Base-by-base conservation (phyloP, 1,140 invertebrate genomes). In the Protaetia brevitarsis region DNA sequence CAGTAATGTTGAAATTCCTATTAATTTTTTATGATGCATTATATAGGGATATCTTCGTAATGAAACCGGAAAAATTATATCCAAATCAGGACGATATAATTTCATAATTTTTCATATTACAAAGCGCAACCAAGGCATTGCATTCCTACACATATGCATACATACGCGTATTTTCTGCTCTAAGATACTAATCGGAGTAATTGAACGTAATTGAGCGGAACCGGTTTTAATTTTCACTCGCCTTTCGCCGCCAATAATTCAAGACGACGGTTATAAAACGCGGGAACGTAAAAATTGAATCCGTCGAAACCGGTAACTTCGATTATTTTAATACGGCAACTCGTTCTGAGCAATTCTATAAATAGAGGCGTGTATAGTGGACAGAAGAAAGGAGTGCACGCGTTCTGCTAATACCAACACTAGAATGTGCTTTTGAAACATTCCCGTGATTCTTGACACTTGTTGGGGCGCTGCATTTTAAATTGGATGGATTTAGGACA, bases 141-240 rank as follows among this genome's bases (percentile, higher is more conserved):
- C n/a, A n/a, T n/a, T n/a, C n/a, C n/a, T n/a, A n/a, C n/a, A 7
- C 10, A 37, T 10, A 16, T 37, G 16, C 41, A 23, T 51, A 23
- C 19, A 19, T 4, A 23, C 41, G 19, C 41, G 19, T 10, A 51
- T 51, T 23, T 6, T 51, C 19, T 51, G 41, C 11, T 51, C 41
- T 7, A 7, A n/a, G n/a, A n/a, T n/a, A n/a, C 5, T 51, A 51
- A 19, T 19, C 2, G n/a, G n/a, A n/a, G n/a, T 51, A 51, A 51
- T 51, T 51, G 41, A 51, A 51, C 41, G 41, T 51, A 51, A 51
- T 51, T 51, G 41, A 51, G 26, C 26, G 41, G 41, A 51, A 51
- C 41, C 41, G 41, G 41, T 51, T 51, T 51, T 51, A 51, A 51
- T 51, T 51, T 51, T 51, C 41, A 51, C 41, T 51, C 5, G 41